A percentile compares a stretch with the other conserved stretches of the same genome.
Conservation (phyloP, 2,797 vertebrate species). For the Potorous gilbertii region DNA sequence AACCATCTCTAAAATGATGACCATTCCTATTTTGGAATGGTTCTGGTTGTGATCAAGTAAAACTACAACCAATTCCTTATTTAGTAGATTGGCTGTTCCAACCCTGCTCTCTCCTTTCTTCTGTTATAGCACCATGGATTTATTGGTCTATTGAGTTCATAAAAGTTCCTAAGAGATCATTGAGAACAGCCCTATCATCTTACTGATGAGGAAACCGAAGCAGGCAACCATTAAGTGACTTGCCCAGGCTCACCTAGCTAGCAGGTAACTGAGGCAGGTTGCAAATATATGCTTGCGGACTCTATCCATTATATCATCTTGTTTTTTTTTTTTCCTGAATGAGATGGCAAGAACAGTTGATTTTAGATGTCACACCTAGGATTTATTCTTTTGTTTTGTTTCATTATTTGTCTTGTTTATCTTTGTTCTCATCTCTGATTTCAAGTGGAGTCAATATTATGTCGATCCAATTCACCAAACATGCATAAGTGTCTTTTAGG, state of each 20-base stretch:
- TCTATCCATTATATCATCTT: not conserved
- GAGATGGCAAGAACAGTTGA: not conserved
- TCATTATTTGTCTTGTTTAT: constrained; percentile 43
- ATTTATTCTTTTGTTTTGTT: constrained; percentile 5
- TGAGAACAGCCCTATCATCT: not conserved
- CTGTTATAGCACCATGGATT: not conserved
- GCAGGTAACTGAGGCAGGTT: not conserved
- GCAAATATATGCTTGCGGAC: not conserved
- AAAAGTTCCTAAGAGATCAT: not conserved
- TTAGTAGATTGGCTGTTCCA: not conserved
- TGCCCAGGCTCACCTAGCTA: not conserved
- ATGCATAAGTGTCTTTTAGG: not conserved
- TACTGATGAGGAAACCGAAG: not conserved
- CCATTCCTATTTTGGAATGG: not conserved
- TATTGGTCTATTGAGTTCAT: not conserved
- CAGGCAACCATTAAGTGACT: not conserved
- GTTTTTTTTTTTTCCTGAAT: constrained; percentile 5
- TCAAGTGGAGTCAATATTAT: constrained; percentile 36
- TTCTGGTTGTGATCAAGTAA: not conserved
- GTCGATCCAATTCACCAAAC: not conserved
- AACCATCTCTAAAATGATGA: not conserved
- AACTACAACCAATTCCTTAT: not conserved
- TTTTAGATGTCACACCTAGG: not conserved
- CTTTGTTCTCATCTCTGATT: constrained; percentile 52
- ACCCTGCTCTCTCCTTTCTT: not conserved